phyloP scores from a whole-genome alignment of 2,113 vertebrate species.

The Syngnathus floridae region DNA sequence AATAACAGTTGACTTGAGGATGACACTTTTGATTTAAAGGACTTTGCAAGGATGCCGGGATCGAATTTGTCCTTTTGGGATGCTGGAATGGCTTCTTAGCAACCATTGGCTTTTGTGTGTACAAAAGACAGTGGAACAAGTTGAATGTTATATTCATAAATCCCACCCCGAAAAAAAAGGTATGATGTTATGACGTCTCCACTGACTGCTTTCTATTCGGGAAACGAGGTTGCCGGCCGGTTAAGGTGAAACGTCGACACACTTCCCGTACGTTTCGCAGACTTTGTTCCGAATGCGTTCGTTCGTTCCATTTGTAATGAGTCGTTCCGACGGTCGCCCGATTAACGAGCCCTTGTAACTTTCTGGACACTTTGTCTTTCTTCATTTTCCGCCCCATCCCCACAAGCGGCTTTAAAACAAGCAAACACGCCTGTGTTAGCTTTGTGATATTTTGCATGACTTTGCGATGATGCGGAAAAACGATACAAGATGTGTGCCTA shows the following conservation, averaged over 20 bases:
- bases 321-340: constrained; percentile 11
- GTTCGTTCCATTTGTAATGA: constrained; percentile 17
- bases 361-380: constrained; percentile 31
- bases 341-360: constrained; percentile 13
- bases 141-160: too few species aligned
- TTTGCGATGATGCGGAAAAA: constrained; percentile 45
- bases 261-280: constrained; percentile 16
- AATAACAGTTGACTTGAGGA: constrained; percentile 43
- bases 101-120: constrained; percentile 12
- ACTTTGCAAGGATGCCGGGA: neutral
- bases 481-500: constrained; percentile 43
- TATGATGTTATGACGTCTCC: constrained; percentile 28
- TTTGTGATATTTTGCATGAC: constrained; percentile 38
- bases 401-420: constrained; percentile 21
- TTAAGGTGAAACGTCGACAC: constrained; percentile 20
- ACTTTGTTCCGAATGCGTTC: constrained; percentile 15
- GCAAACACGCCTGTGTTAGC: constrained; percentile 33
- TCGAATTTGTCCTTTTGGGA: neutral
- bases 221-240: neutral
- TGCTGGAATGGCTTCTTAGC: constrained; percentile 7
- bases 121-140: neutral
- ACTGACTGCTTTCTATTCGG: constrained; percentile 17
- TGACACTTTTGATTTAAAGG: constrained; percentile 58
- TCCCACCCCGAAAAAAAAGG: neutral
- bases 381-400: constrained; percentile 11